Percentiles rank a stretch among this genome's conserved stretches.
phyloP scores from a whole-genome alignment of 2,113 vertebrate genomes.

The Crotalus tigris region DNA sequence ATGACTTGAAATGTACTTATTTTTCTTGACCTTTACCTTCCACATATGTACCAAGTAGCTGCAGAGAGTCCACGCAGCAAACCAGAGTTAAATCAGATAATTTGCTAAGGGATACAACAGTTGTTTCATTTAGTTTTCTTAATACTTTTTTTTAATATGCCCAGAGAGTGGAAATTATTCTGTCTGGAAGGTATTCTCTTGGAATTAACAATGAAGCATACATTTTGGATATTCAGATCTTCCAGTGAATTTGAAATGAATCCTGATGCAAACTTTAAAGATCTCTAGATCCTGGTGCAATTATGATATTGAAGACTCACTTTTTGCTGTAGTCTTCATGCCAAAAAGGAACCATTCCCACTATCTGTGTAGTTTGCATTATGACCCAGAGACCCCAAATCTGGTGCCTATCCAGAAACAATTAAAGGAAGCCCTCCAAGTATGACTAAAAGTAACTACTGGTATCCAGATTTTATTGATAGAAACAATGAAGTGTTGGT shows the following conservation, averaged over 20 bases:
- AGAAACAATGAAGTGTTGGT: background rate
- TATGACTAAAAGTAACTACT: background rate
- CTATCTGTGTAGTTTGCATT: background rate
- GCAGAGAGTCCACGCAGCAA: background rate
- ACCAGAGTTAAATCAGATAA: background rate
- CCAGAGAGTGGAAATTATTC: background rate
- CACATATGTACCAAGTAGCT: background rate
- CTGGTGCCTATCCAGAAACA: background rate
- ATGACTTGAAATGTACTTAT: constrained; percentile 16
- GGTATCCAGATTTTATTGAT: background rate
- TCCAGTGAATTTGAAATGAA: background rate
- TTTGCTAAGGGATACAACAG: background rate
- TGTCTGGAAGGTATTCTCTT: background rate
- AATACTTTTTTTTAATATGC: background rate
- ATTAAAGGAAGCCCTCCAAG: background rate
- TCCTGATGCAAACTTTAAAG: background rate
- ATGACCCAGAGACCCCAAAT: background rate
- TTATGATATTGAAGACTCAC: background rate
- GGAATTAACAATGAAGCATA: background rate
- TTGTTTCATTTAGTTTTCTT: background rate
- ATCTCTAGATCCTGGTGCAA: no score
- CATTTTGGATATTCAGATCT: background rate
- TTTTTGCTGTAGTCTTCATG: background rate
- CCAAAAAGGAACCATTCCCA: background rate
- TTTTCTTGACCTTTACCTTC: constrained; percentile 26